phyloP scores from a whole-genome alignment of 2,113 vertebrate species.

The Isurus oxyrinchus region DNA sequence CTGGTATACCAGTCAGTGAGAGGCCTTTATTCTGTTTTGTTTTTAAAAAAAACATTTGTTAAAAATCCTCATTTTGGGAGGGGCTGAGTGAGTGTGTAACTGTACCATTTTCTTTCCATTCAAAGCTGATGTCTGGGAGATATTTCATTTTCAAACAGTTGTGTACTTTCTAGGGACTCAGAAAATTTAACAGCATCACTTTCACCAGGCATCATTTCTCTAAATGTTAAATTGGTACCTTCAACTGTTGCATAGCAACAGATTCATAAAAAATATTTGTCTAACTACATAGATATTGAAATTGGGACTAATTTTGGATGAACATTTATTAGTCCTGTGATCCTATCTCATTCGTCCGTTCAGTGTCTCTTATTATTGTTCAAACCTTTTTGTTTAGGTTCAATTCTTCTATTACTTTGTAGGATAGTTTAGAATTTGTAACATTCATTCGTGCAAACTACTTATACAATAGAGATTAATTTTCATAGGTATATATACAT shows the following conservation, averaged over 20 bases:
- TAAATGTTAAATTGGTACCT: not conserved
- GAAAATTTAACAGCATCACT: not conserved
- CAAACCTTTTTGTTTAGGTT: not conserved
- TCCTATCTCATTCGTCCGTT: not conserved
- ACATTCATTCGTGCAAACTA: not conserved
- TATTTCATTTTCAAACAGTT: not conserved
- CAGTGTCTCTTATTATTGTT: not conserved
- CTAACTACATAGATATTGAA: not conserved
- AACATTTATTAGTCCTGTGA: not conserved
- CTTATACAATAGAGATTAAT: not conserved
- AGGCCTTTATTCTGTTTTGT: not conserved
- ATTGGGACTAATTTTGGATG: not conserved
- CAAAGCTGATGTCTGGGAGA: not conserved
- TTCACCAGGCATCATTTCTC: not conserved
- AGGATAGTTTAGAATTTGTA: not conserved
- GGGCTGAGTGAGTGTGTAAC: not conserved
- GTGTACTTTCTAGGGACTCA: not conserved
- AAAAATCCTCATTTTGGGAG: not conserved
- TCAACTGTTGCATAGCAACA: not conserved
- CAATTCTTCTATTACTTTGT: not conserved
- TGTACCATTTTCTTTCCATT: not conserved
- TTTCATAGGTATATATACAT: not conserved
- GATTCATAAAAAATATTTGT: not conserved
- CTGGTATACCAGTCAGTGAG: not conserved
- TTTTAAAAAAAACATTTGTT: not conserved